These are phyloP conservation scores for Clarias gariepinus DNA, from an alignment of 2,113 vertebrate genomes.

Conservation along the genomic window DNA sequence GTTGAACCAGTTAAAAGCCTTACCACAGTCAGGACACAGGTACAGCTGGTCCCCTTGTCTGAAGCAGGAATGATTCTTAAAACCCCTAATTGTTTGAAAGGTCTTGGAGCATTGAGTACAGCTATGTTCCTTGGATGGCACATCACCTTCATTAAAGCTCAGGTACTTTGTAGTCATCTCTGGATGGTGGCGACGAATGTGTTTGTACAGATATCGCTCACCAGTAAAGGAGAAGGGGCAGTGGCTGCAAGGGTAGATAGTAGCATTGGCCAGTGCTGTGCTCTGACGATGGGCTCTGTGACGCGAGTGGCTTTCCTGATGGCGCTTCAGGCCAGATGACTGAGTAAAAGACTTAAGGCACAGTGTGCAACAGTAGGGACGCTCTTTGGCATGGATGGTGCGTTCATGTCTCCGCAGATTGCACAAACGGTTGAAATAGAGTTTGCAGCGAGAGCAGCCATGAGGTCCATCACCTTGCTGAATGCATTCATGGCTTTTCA, in stretches of 20 bases:
- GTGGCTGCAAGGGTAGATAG: constrained; percentile 67
- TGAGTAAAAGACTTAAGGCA: constrained; percentile 68
- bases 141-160: constrained; percentile 44
- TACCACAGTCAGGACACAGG: constrained; percentile 73
- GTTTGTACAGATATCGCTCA: constrained; percentile 73
- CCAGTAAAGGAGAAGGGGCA: constrained; percentile 76
- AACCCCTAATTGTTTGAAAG: constrained; percentile 56
- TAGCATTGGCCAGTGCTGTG: constrained; percentile 57
- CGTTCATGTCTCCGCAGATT: constrained; percentile 69
- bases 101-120: constrained; percentile 66
- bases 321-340: constrained; percentile 66
- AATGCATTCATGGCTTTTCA: constrained; percentile 66
- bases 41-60: constrained; percentile 67
- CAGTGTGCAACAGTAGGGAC: constrained; percentile 63
- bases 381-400: constrained; percentile 55
- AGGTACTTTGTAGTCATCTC: constrained; percentile 60
- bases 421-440: constrained; percentile 61
- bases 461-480: constrained; percentile 48
- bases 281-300: constrained; percentile 29
- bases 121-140: constrained; percentile 39
- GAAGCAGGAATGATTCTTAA: constrained; percentile 69
- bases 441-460: constrained; percentile 64
- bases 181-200: constrained; percentile 73
- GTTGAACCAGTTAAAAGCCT: constrained; percentile 72
- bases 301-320: constrained; percentile 67